phyloP scores from a whole-genome alignment of 2,888 invertebrate genomes.

The Drymonia ruficornis region DNA sequence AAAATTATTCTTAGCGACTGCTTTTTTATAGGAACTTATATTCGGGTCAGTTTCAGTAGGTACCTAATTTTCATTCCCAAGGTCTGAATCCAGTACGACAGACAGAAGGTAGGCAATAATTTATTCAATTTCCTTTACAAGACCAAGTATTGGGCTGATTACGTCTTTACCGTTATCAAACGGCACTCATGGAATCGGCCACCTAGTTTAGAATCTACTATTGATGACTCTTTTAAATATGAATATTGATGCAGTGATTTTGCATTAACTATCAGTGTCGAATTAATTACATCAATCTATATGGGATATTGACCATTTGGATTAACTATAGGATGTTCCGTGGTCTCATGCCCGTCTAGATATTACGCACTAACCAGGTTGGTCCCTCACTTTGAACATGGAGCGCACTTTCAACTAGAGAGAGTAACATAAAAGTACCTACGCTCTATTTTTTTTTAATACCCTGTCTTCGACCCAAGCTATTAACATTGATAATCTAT shows the following conservation, averaged over 20 bases:
- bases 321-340: neutral
- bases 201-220: slow-evolving; percentile 31
- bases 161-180: slow-evolving; percentile 32
- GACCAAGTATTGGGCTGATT: slow-evolving; percentile 13
- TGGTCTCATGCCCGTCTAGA: no score
- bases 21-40: neutral
- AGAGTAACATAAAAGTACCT: no score
- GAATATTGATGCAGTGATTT: slow-evolving; percentile 17
- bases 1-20: neutral
- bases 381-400: no score
- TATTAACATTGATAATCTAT: no score
- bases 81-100: neutral
- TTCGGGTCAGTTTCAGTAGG: neutral
- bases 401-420: no score
- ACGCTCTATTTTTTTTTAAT: no score
- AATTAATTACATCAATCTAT: neutral
- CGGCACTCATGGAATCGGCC: slow-evolving; percentile 16
- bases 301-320: no score
- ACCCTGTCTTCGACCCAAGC: no score
- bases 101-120: neutral
- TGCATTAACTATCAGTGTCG: neutral
- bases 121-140: neutral
- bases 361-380: no score
- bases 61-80: neutral
- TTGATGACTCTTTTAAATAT: slow-evolving; percentile 27